Conservation (phyloP, 2,888 invertebrate genomes). For the Mesopsocus fuscifrons region DNA sequence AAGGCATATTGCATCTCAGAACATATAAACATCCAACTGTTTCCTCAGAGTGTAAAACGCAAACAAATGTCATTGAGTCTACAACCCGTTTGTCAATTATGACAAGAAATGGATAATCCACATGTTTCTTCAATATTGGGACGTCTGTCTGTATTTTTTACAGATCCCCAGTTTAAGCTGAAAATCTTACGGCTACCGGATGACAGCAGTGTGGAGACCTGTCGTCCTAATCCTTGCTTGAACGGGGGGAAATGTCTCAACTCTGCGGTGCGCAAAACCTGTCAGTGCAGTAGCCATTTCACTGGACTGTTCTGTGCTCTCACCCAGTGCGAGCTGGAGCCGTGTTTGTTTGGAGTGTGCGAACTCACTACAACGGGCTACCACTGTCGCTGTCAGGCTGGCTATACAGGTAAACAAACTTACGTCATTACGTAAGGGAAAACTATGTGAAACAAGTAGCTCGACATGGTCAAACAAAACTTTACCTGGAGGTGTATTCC, state of each 20-base stretch:
- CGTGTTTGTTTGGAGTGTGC: constrained; percentile 33
- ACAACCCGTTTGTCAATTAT: too few species aligned
- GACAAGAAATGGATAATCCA: too few species aligned
- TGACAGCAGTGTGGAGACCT: constrained; percentile 35
- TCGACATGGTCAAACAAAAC: too few species aligned
- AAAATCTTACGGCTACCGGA: constrained; percentile 19
- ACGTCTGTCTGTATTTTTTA: too few species aligned
- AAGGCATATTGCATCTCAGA: too few species aligned
- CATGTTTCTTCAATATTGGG: too few species aligned
- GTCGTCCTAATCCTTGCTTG: constrained; percentile 52
- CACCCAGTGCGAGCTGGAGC: constrained; percentile 51
- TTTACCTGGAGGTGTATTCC: too few species aligned
- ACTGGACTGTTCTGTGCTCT: constrained; percentile 59
- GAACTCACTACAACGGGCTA: constrained; percentile 26
- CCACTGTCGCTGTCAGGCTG: constrained; percentile 44
- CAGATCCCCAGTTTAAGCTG: constrained; percentile 21
- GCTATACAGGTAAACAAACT: constrained; percentile 41
- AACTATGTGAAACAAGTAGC: too few species aligned
- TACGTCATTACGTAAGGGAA: too few species aligned
- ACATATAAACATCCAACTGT: too few species aligned
- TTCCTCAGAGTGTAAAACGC: too few species aligned
- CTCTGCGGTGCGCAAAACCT: constrained; percentile 22
- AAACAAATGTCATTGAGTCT: too few species aligned
- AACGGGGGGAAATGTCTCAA: constrained; percentile 45
- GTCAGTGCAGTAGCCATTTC: constrained; percentile 50